Evolutionary conservation across 1,140 invertebrate genomes (phyloP), one percentile per base, ranked within the genome.

Genomic region (Hetaerina americana): DNA sequence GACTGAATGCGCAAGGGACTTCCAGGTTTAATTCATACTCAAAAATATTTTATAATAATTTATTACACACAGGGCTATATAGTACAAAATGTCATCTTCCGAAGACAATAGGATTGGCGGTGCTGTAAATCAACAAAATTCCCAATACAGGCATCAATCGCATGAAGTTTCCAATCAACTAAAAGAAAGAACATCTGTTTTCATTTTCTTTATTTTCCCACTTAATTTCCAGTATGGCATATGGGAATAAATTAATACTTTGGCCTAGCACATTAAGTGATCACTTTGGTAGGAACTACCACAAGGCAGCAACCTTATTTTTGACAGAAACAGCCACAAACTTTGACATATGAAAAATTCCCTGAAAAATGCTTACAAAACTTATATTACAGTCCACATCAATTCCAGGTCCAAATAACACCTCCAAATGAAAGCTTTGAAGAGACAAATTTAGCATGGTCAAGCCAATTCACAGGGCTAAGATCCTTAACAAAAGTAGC

Each of bases 241-340:
- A 81, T 82, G 81, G 81, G 80, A 82, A 81, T 82, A 83, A 83
- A 83, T 82, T 82, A 83, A 82, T 82, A 81, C 81, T 82, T 82
- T 81, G 80, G 79, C 80, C 73, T 74, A 74, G 74, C 73, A 70
- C 72, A 73, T 71, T 70, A 31, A 72, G 29, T 79, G 80, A 74
- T 74, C 73, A 73, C 74, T 74, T 74, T 74, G 73, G 72, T 69
- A 69, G 72, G 68, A 29, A 27, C 68, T 28, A 69, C 25, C 68
- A 49, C 68, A 69, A 40, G 40, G 49, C 69, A 66, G 27, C 72
- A 49, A 31, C 26, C 40, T 28, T 70, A 68, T 70, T 66, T 71
- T 49, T 66, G 26, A 71, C 26, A 49, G 66, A 73, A 73, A 73
- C 66, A 73, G 68, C 27, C 68, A 72, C 31, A 72, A 69, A 40